Percentiles rank a stretch among this genome's conserved stretches.
Evolutionary conservation across 2,797 vertebrate species (phyloP).

Genomic region (Eleutherodactylus coqui): DNA sequence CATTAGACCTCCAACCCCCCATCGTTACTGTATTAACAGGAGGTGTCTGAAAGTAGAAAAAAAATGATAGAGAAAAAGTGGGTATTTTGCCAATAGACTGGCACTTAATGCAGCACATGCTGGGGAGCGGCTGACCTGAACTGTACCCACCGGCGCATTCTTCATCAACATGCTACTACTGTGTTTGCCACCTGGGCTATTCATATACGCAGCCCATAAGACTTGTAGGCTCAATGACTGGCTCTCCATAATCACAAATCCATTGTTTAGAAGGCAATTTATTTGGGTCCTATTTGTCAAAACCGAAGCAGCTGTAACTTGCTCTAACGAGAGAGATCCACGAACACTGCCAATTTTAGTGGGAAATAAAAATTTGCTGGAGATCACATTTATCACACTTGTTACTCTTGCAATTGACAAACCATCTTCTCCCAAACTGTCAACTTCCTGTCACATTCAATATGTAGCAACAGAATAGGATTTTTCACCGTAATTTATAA

Average conservation of each 20-base stretch:
- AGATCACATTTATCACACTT: conserved; percentile 53
- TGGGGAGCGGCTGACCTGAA: neutral
- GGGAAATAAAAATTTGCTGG: conserved; percentile 33
- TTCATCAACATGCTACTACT: neutral
- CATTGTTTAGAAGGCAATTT: neutral
- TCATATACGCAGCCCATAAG: neutral
- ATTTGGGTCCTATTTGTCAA: neutral
- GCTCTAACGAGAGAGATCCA: conserved; percentile 5
- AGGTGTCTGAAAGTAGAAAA: too few relatives aligned
- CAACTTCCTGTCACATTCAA: conserved; percentile 19
- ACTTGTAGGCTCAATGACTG: neutral
- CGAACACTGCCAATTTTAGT: conserved; percentile 15
- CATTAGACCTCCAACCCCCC: too few relatives aligned
- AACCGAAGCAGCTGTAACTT: conserved; percentile 19
- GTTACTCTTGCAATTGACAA: conserved; percentile 26
- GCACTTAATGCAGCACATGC: neutral
- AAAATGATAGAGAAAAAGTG: too few relatives aligned
- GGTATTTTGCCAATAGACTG: neutral
- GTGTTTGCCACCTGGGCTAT: neutral
- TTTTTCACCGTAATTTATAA: conserved; percentile 32
- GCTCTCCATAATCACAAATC: neutral
- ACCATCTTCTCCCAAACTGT: conserved; percentile 32
- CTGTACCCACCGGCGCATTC: neutral
- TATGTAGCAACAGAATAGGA: conserved; percentile 11
- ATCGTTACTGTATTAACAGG: too few relatives aligned